Conservation (phyloP, 2,113 vertebrate genomes). For the Megaptera novaeangliae region DNA sequence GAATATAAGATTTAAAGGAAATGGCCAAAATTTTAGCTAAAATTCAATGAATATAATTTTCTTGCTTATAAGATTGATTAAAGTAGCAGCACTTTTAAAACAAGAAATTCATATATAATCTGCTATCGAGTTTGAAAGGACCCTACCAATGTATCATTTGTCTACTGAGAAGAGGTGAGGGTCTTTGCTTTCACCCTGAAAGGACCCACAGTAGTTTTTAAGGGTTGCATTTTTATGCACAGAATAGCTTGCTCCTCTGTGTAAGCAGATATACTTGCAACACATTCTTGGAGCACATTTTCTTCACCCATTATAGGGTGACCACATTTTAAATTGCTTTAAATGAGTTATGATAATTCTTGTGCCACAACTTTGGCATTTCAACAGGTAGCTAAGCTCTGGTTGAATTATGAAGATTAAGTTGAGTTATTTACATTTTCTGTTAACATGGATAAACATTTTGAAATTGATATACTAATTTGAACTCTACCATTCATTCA, state of each 20-base stretch:
- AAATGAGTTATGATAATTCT: not conserved
- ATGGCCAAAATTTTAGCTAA: not conserved
- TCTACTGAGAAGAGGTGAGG: not conserved
- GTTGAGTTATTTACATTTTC: not conserved
- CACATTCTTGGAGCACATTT: not conserved
- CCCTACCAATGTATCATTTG: not conserved
- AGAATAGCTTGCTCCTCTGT: not conserved
- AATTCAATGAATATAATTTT: constrained; percentile 18
- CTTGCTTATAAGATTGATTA: not conserved
- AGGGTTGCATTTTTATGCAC: not conserved
- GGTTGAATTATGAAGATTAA: not conserved
- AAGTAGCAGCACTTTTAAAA: not conserved
- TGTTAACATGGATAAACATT: not conserved
- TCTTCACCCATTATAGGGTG: not conserved
- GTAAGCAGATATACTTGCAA: not conserved
- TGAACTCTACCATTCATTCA: not conserved
- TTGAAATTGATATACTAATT: not conserved
- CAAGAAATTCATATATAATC: not conserved
- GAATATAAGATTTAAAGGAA: not conserved
- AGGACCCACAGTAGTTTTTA: not conserved
- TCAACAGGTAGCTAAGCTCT: not conserved
- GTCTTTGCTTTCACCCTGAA: not conserved
- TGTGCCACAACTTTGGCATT: not conserved
- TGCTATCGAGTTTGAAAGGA: not conserved
- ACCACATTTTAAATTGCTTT: not conserved